Evolutionary conservation across 2,113 vertebrate species (phyloP).

Genomic region (Phalacrocorax brasilianus): DNA sequence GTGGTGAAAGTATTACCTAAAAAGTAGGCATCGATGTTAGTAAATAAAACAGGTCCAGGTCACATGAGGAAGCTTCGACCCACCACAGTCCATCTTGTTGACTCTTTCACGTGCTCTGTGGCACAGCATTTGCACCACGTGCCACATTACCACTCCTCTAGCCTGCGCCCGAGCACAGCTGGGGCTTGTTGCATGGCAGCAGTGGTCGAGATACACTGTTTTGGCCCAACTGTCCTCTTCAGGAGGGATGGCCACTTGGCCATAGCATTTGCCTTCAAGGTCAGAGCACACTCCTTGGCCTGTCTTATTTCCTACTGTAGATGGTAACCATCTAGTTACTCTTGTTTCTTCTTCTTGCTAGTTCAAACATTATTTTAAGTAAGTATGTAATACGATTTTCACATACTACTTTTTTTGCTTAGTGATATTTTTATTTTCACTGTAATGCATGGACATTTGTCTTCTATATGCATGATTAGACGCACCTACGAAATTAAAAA

Average conservation of each 20-base stretch:
- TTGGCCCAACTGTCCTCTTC: neutral
- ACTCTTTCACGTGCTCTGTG: neutral
- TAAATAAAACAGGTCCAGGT: neutral
- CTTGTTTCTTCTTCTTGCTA: neutral
- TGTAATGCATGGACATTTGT: neutral
- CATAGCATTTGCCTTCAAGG: neutral
- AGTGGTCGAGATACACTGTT: accelerated
- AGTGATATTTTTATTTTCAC: neutral
- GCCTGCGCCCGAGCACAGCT: neutral
- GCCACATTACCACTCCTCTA: too few species aligned
- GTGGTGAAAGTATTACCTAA: neutral
- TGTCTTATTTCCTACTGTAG: neutral
- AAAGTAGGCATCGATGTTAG: accelerated
- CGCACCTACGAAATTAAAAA: neutral
- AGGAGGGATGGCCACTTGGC: neutral
- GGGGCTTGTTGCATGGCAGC: accelerated
- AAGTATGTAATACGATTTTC: neutral
- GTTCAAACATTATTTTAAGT: neutral
- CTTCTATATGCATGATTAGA: neutral
- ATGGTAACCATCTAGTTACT: neutral
- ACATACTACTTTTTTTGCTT: neutral
- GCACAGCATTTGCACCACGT: neutral
- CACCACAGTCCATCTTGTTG: accelerated
- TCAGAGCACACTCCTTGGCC: neutral
- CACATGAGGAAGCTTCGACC: neutral